Conservation (phyloP, 2,888 invertebrate genomes). For the Anodontia alba region DNA sequence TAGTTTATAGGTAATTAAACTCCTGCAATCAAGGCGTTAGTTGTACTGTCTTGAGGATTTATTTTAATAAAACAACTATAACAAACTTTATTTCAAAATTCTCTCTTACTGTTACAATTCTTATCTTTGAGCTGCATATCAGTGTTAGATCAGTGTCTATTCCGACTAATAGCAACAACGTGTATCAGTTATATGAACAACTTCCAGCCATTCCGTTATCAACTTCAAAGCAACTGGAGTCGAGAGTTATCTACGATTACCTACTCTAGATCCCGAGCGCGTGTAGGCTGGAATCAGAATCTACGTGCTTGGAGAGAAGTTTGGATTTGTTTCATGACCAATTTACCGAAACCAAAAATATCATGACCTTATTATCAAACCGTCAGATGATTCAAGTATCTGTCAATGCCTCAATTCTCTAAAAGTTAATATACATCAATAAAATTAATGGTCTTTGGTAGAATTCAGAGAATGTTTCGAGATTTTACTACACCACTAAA, state of each 20-base stretch:
- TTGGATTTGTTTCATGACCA: not conserved
- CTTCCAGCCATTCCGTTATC: not conserved
- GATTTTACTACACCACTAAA: no score
- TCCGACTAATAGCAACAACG: conserved; percentile 1
- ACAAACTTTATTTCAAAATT: no score
- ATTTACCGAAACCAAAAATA: not conserved
- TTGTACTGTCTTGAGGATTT: no score
- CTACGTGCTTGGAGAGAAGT: not conserved
- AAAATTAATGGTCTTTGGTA: no score
- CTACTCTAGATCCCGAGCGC: not conserved
- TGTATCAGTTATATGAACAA: not conserved
- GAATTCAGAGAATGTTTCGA: no score
- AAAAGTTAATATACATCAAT: no score
- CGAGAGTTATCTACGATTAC: not conserved
- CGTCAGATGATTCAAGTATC: not conserved
- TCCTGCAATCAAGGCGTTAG: no score
- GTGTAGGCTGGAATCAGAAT: not conserved
- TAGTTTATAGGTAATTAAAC: no score
- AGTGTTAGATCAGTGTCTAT: not conserved
- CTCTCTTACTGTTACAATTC: not conserved
- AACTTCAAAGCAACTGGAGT: not conserved
- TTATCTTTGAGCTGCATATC: not conserved
- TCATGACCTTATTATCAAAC: conserved; percentile 3
- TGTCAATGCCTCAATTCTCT: not conserved
- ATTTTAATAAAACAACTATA: not conserved